These are phyloP conservation scores for Spea bombifrons DNA, from an alignment of 2,113 vertebrate species.

Conservation along the genomic window DNA sequence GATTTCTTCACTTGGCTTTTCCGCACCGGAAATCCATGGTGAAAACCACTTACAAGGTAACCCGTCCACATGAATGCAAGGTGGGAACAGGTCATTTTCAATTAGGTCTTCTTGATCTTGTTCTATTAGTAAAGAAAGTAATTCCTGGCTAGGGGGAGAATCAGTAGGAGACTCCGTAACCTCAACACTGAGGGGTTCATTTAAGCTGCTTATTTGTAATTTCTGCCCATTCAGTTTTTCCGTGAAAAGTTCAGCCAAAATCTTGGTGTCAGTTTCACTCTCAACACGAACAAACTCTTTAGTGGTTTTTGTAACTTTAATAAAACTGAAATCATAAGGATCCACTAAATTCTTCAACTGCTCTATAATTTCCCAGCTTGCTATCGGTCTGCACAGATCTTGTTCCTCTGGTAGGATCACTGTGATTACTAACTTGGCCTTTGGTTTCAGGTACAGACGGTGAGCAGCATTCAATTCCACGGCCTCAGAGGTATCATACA, in stretches of 20 bases:
- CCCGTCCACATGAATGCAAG: conserved; percentile 62
- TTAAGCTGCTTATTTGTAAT: conserved; percentile 59
- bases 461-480: conserved; percentile 61
- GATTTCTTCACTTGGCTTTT: conserved; percentile 63
- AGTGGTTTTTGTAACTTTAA: conserved; percentile 61
- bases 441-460: conserved; percentile 66
- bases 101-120: conserved; percentile 27
- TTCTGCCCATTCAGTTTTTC: conserved; percentile 63
- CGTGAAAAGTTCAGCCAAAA: conserved; percentile 56
- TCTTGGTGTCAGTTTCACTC: conserved; percentile 63
- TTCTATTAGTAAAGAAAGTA: conserved; percentile 49
- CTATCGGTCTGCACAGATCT: conserved; percentile 53
- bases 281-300: conserved; percentile 63
- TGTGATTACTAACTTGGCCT: conserved; percentile 63
- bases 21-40: conserved; percentile 54
- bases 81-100: conserved; percentile 41
- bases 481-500: conserved; percentile 66
- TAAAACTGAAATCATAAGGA: conserved; percentile 64
- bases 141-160: conserved; percentile 51
- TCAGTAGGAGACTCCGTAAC: conserved; percentile 52
- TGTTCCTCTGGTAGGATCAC: conserved; percentile 59
- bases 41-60: conserved; percentile 69
- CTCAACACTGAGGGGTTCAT: conserved; percentile 56
- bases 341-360: conserved; percentile 63
- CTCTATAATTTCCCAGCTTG: conserved; percentile 67